These are phyloP conservation scores for Gambusia yucatana DNA, from an alignment of 2,797 vertebrate genomes.

Conservation along the genomic window DNA sequence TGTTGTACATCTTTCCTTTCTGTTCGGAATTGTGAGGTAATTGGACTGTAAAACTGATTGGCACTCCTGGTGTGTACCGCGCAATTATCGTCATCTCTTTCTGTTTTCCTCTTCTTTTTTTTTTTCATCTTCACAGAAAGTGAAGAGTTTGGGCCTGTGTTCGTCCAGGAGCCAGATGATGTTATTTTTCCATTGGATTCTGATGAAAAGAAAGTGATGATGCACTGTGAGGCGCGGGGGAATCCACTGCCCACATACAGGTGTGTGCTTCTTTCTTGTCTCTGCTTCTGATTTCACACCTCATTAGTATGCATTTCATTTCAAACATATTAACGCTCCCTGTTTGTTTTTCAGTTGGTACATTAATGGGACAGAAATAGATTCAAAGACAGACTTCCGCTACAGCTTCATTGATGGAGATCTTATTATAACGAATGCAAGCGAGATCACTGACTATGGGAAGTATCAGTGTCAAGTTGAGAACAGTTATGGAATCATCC, in stretches of 20 bases:
- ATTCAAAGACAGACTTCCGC: slow-evolving; percentile 86
- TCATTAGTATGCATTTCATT: slow-evolving; percentile 33
- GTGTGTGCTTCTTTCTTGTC: slow-evolving; percentile 69
- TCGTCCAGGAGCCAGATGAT: slow-evolving; percentile 91
- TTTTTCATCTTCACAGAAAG: slow-evolving; percentile 79
- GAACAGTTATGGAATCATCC: slow-evolving; percentile 87
- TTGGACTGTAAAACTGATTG: slow-evolving; percentile 28
- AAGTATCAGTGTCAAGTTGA: slow-evolving; percentile 91
- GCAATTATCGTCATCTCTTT: slow-evolving; percentile 24
- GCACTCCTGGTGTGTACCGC: slow-evolving; percentile 34
- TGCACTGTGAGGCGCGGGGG: slow-evolving; percentile 91
- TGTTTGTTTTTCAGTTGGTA: slow-evolving; percentile 86
- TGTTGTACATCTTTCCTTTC: slow-evolving; percentile 14
- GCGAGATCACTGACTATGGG: slow-evolving; percentile 86
- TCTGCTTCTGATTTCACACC: slow-evolving; percentile 6
- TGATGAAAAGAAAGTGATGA: slow-evolving; percentile 90
- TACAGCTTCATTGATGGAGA: slow-evolving; percentile 90
- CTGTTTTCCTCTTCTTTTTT: background rate
- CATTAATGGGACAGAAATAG: slow-evolving; percentile 89
- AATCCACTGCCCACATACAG: slow-evolving; percentile 90
- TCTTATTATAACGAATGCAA: slow-evolving; percentile 90
- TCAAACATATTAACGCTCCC: slow-evolving; percentile 15
- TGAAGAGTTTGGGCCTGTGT: slow-evolving; percentile 91
- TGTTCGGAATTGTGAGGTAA: slow-evolving; percentile 30
- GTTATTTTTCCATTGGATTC: slow-evolving; percentile 89